These are phyloP conservation scores for Microtus pennsylvanicus DNA, from an alignment of 2,113 vertebrate genomes.

Conservation along the genomic window DNA sequence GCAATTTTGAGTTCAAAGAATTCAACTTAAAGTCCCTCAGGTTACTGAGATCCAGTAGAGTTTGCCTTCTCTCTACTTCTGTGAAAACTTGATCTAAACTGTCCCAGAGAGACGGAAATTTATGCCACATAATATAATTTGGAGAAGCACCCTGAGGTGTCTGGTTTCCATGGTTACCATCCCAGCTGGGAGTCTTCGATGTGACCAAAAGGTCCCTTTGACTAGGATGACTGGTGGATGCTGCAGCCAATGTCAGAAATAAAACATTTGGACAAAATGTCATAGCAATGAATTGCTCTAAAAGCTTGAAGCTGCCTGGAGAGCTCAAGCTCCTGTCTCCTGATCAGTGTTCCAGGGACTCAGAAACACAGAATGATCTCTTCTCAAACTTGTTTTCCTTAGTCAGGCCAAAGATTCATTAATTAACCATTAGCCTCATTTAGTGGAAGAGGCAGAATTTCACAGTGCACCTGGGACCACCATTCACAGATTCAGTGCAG, in stretches of 20 bases:
- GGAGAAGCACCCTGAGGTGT: constrained; percentile 16
- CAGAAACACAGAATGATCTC: constrained; percentile 8
- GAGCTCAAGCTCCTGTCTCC: neutral
- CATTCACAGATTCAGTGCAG: neutral
- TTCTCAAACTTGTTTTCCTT: constrained; percentile 59
- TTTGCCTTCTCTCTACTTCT: neutral
- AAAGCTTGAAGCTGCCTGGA: neutral
- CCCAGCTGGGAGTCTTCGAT: neutral
- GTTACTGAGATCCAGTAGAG: neutral
- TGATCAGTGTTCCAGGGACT: neutral
- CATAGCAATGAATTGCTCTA: neutral
- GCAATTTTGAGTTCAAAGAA: constrained; percentile 43
- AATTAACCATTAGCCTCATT: constrained; percentile 76
- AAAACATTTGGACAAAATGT: constrained; percentile 42
- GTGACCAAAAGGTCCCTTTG: constrained; percentile 19
- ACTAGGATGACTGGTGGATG: neutral
- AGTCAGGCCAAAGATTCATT: constrained; percentile 69
- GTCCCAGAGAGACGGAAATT: constrained; percentile 15
- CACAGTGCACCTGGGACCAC: constrained; percentile 38
- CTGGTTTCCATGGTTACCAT: constrained; percentile 62
- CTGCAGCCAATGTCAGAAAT: neutral
- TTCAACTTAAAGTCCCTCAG: constrained; percentile 13
- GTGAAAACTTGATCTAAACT: constrained; percentile 56
- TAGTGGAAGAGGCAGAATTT: neutral
- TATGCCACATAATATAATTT: constrained; percentile 21